Conservation (phyloP, 2,113 vertebrate genomes). For the Cyprinus carpio region DNA sequence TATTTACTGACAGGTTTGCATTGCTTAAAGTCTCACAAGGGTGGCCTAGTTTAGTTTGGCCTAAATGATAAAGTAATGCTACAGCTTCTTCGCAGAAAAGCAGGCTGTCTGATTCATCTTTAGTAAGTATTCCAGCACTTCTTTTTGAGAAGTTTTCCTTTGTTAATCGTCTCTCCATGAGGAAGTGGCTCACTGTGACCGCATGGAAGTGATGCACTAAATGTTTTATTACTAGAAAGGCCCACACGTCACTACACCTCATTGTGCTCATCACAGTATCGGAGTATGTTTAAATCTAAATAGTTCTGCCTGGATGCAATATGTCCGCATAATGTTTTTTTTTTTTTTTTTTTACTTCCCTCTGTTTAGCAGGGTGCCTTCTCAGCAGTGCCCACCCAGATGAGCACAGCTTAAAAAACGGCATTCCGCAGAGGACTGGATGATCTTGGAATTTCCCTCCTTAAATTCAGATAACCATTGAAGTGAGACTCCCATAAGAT, state of each 20-base stretch:
- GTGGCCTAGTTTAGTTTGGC: not conserved
- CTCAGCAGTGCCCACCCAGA: not conserved
- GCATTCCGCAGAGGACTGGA: not conserved
- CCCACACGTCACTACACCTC: not conserved
- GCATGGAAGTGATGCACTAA: not conserved
- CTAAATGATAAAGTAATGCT: slow-evolving; percentile 10
- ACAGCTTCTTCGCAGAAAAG: not conserved
- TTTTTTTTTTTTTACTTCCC: not conserved
- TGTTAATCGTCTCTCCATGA: not conserved
- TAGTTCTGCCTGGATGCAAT: not conserved
- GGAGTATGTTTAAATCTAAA: not conserved
- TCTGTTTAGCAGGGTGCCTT: not conserved
- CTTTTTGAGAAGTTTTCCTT: not conserved
- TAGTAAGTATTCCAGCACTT: not conserved
- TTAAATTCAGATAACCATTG: slow-evolving; percentile 50
- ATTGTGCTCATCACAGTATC: not conserved
- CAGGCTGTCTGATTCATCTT: slow-evolving; percentile 11
- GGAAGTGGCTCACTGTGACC: not conserved
- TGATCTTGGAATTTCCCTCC: slow-evolving; percentile 16
- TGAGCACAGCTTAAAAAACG: not conserved
- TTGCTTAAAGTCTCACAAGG: not conserved
- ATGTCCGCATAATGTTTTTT: not conserved
- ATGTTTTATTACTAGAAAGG: not conserved
- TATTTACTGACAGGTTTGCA: not conserved
- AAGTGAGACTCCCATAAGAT: slow-evolving; percentile 52